Conservation (phyloP, 2,797 vertebrate genomes). For the Avahi laniger region DNA sequence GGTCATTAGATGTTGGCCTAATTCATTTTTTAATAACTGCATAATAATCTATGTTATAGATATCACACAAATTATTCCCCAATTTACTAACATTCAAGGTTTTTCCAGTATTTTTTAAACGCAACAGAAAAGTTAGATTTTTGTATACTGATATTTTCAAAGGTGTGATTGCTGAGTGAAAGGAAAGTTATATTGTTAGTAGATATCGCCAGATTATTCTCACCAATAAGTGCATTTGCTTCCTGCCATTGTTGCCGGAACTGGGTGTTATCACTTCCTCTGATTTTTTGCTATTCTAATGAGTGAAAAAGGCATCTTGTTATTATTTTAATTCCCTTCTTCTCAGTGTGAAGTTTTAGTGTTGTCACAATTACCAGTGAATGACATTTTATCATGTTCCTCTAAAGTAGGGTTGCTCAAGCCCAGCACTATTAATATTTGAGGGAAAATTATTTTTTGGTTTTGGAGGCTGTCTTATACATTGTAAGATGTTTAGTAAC, state of each 20-base stretch:
- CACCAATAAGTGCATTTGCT: neutral
- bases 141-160: neutral
- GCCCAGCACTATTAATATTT: neutral
- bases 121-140: neutral
- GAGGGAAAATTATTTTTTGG: neutral
- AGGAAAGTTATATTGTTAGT: neutral
- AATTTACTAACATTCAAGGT: neutral
- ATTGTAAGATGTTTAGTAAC: neutral
- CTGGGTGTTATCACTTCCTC: neutral
- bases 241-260: neutral
- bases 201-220: neutral
- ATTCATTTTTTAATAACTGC: neutral
- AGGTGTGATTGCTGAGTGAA: neutral
- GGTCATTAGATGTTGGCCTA: neutral
- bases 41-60: neutral
- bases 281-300: neutral
- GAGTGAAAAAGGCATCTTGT: neutral
- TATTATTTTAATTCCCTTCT: constrained; percentile 42
- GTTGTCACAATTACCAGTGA: neutral
- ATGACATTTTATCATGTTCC: constrained; percentile 4
- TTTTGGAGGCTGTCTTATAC: neutral
- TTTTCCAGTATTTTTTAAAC: neutral
- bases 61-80: neutral
- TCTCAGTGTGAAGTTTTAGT: neutral
- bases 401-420: neutral